Conservation (phyloP, 2,888 invertebrate genomes). For the Phasia obesa region DNA sequence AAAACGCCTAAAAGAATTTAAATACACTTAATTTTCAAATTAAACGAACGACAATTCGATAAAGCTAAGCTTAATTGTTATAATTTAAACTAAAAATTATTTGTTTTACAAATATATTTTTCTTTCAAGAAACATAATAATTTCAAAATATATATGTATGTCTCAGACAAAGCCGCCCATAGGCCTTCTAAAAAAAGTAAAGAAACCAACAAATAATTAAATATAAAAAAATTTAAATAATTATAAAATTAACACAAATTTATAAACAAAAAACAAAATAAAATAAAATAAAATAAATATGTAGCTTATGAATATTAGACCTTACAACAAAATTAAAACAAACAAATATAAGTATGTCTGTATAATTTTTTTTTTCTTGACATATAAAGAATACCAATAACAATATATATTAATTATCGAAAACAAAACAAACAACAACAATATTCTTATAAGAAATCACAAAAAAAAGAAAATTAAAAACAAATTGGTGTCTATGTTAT, state of each 20-base stretch:
- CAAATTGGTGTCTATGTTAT: slow-evolving; percentile 65
- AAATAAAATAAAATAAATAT: slow-evolving; percentile 27
- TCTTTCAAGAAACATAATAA: slow-evolving; percentile 47
- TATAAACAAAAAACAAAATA: slow-evolving; percentile 5
- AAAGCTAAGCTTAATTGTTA: slow-evolving; percentile 55
- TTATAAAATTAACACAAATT: slow-evolving; percentile 51
- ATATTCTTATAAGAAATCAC: slow-evolving; percentile 62
- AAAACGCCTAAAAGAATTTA: slow-evolving; percentile 41
- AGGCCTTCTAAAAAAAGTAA: slow-evolving; percentile 73
- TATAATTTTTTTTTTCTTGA: slow-evolving; percentile 52
- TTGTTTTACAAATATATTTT: neutral
- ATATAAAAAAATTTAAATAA: slow-evolving; percentile 51
- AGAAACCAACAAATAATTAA: slow-evolving; percentile 47
- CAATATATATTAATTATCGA: slow-evolving; percentile 58
- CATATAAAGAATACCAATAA: slow-evolving; percentile 48
- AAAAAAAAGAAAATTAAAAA: slow-evolving; percentile 65
- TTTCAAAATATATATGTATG: slow-evolving; percentile 62
- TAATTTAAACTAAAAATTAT: slow-evolving; percentile 8
- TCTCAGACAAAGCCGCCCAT: slow-evolving; percentile 77
- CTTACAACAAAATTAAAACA: slow-evolving; percentile 47
- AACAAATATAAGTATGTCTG: too few relatives aligned
- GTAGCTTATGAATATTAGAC: slow-evolving; percentile 67
- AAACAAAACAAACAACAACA: slow-evolving; percentile 41
- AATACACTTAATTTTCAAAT: slow-evolving; percentile 24
- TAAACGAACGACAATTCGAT: slow-evolving; percentile 50